Percentiles rank a stretch among this genome's conserved stretches.
Evolutionary conservation across 2,888 invertebrate genomes (phyloP).

Genomic region (Mellilla xanthometata): DNA sequence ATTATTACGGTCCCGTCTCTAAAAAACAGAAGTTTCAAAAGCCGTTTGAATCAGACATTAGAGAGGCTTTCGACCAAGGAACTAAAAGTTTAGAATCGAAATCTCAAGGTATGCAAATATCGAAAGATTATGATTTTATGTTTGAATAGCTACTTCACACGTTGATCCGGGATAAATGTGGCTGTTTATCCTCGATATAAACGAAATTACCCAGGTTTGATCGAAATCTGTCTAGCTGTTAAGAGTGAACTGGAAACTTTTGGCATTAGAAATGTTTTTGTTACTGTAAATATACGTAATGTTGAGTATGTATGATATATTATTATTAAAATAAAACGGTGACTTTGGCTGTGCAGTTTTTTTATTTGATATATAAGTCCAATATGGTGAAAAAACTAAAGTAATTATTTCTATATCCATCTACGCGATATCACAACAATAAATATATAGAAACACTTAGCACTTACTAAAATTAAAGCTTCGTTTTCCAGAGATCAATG

Average conservation of each 20-base stretch:
- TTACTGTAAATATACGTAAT: too few relatives aligned
- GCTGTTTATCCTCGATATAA: too few relatives aligned
- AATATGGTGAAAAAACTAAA: constrained; percentile 28
- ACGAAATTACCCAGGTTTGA: too few relatives aligned
- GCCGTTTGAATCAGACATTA: constrained; percentile 67
- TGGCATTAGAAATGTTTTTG: too few relatives aligned
- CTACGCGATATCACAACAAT: constrained; percentile 57
- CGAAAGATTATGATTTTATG: constrained; percentile 69
- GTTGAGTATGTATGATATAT: background rate
- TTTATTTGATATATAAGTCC: constrained; percentile 37
- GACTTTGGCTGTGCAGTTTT: constrained; percentile 34
- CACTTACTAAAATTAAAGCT: constrained; percentile 36
- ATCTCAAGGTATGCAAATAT: constrained; percentile 51
- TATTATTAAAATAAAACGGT: constrained; percentile 31
- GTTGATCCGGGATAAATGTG: too few relatives aligned
- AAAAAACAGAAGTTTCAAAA: constrained; percentile 54
- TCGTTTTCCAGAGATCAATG: constrained; percentile 35
- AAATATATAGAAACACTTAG: constrained; percentile 32
- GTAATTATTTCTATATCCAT: constrained; percentile 38
- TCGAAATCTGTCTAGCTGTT: too few relatives aligned
- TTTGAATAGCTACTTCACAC: constrained; percentile 47
- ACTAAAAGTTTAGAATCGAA: constrained; percentile 66
- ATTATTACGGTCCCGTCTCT: constrained; percentile 82
- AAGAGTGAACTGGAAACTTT: too few relatives aligned
- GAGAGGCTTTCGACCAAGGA: constrained; percentile 72